Evolutionary conservation across 2,888 invertebrate genomes (phyloP).

Genomic region (Elgonia sp.): DNA sequence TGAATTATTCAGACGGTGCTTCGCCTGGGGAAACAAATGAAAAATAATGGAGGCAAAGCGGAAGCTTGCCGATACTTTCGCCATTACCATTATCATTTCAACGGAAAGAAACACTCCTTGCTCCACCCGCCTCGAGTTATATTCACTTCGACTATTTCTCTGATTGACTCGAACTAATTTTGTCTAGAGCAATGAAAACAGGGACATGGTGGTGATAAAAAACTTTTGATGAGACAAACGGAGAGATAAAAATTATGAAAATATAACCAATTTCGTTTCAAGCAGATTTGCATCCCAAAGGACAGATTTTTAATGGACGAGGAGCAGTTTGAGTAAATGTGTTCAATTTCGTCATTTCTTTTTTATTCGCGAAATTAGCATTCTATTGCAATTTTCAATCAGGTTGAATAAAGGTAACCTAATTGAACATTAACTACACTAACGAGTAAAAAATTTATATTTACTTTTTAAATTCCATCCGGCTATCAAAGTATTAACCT

Average conservation of each 20-base stretch:
- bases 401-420: too few species aligned
- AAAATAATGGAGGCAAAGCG: slow-evolving; percentile 84
- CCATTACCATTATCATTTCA: slow-evolving; percentile 79
- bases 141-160: slow-evolving; percentile 71
- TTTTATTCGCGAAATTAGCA: not conserved
- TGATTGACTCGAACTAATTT: slow-evolving; percentile 69
- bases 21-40: slow-evolving; percentile 82
- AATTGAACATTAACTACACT: too few species aligned
- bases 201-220: not conserved
- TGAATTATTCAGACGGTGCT: slow-evolving; percentile 74
- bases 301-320: slow-evolving; percentile 6
- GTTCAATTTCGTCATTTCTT: not conserved
- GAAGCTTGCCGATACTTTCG: slow-evolving; percentile 81
- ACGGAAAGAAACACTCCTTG: slow-evolving; percentile 68
- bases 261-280: slow-evolving; percentile 2
- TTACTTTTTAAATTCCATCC: too few species aligned
- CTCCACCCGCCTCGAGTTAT: slow-evolving; percentile 33
- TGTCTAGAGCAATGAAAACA: slow-evolving; percentile 43
- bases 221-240: slow-evolving; percentile 39
- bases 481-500: too few species aligned
- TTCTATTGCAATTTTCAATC: too few species aligned
- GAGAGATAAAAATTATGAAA: slow-evolving; percentile 36
- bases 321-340: not conserved
- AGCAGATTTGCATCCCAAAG: slow-evolving; percentile 21
- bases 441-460: too few species aligned